Evolutionary conservation across 2,113 vertebrate species (phyloP).

Genomic region (Platycercus adscitus): DNA sequence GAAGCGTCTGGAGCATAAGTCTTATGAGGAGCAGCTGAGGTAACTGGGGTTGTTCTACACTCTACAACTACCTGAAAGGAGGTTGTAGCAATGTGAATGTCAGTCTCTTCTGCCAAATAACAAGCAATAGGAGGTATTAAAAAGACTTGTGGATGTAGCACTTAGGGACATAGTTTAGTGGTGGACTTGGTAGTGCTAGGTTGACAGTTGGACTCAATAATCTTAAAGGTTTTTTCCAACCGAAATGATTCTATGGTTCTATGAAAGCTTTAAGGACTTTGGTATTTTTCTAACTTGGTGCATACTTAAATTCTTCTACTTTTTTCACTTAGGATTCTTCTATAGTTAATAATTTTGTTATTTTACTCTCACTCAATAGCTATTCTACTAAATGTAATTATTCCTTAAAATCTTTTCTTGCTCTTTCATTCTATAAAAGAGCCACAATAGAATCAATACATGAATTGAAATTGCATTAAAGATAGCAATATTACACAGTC

Average conservation of each 20-base stretch:
- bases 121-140: neutral
- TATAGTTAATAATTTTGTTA: neutral
- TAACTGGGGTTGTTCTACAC: neutral
- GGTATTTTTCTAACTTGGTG: neutral
- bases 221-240: neutral
- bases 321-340: neutral
- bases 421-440: neutral
- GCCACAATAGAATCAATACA: neutral
- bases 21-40: neutral
- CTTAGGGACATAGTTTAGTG: neutral
- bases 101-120: neutral
- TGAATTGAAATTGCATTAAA: neutral
- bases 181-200: neutral
- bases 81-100: neutral
- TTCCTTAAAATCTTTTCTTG: constrained; percentile 32
- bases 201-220: neutral
- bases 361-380: neutral
- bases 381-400: constrained; percentile 32
- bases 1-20: neutral
- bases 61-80: neutral
- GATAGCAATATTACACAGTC: neutral
- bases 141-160: neutral
- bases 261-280: neutral
- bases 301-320: neutral
- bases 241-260: neutral